Evolutionary conservation across 1,140 invertebrate genomes (phyloP).

Genomic region (Phenacoccus solenopsis): DNA sequence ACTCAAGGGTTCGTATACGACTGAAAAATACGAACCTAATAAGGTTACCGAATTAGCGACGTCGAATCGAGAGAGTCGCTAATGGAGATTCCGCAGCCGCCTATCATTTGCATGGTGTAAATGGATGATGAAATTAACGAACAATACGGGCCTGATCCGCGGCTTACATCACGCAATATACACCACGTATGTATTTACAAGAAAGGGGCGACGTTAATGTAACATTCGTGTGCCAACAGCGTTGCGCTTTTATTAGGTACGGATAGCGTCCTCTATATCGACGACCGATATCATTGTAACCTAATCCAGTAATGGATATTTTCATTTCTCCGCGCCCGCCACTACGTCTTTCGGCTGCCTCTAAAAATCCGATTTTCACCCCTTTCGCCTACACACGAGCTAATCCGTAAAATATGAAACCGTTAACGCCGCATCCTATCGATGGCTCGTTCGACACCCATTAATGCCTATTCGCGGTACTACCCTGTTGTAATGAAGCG

Average conservation of each 20-base stretch:
- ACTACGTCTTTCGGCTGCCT: not conserved
- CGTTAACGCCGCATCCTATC: not conserved
- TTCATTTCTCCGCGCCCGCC: not conserved
- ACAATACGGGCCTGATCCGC: slow-evolving; percentile 8
- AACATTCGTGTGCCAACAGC: not conserved
- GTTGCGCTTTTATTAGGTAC: not conserved
- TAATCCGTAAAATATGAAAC: slow-evolving; percentile 3
- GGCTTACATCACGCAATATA: slow-evolving; percentile 13
- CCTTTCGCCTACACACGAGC: not conserved
- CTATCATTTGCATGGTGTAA: slow-evolving; percentile 14
- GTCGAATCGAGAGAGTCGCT: not conserved
- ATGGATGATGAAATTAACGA: slow-evolving; percentile 15
- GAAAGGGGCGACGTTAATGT: not conserved
- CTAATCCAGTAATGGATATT: slow-evolving; percentile 18
- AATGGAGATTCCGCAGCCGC: not conserved
- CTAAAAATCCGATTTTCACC: not conserved
- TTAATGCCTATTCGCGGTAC: not conserved
- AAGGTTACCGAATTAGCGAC: slow-evolving; percentile 3
- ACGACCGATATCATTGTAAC: slow-evolving; percentile 13
- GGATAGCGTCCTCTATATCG: not conserved
- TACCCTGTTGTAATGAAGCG: not conserved
- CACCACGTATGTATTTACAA: slow-evolving; percentile 4
- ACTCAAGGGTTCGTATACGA: not conserved
- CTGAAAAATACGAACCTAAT: not conserved
- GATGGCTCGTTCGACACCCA: not conserved